Evolutionary conservation across 1,140 invertebrate species (phyloP), one percentile per base, ranked within the genome.

Genomic region (Cydia splendana): DNA sequence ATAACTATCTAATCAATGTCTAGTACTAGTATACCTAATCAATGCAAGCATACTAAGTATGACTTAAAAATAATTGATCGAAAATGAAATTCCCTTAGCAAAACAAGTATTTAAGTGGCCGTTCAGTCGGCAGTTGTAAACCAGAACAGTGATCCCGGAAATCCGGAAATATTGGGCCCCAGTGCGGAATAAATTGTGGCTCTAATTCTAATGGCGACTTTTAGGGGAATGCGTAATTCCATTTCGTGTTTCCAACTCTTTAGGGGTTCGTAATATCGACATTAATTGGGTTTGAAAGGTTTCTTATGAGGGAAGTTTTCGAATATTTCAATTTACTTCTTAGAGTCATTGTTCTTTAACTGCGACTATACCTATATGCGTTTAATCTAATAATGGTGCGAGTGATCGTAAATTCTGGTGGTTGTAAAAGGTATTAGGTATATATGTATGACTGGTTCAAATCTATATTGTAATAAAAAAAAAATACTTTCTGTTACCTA

Each of bases 211-310:
- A 89, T 91, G 84, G 84, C 85, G 82, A 87, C 85, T 91, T 89
- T 88, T 86, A 87, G 88, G 89, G 88, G 89, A 88, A 84, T 83
- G 83, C 79, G 85, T 92, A 91, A 92, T 92, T 92, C 89, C 87
- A 89, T 93, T 91, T 87, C 85, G 85, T 90, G 87, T 87, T 88
- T 87, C 82, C 85, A 91, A 92, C 89, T 91, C 90, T 91, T 93
- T 93, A 85, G 85, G 87, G 88, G 87, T 84, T 87, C 82, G 86
- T 77, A 84, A 85, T 85, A 88, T 88, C 83, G 85, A 83, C 86
- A 89, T 88, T 90, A 91, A 91, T 91, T 89, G 85, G 86, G 87
- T 90, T 82, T 86, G 86, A 91, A 91, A 90, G 87, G 86, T 91
- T 92, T 86, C 86, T 87, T 89, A 83, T 80, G 48, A 78, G 83